A percentile compares a stretch with the other conserved stretches of the same genome.
phyloP scores from a whole-genome alignment of 2,113 vertebrate species.

The Muscicapa adusta region DNA sequence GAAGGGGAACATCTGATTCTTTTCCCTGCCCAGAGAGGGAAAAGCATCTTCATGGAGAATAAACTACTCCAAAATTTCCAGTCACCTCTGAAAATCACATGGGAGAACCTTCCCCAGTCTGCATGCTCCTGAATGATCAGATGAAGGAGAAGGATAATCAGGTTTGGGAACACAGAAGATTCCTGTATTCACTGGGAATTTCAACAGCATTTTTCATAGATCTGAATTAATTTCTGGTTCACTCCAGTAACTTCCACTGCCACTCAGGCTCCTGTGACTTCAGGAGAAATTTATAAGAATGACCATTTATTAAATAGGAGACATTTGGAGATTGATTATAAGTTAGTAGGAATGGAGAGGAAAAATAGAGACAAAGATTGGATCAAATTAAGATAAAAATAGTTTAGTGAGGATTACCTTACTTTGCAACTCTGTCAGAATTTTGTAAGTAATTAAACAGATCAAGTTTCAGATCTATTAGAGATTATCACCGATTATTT shows the following conservation, averaged over 20 bases:
- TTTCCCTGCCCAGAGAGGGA: accelerated
- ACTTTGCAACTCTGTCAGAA: neutral
- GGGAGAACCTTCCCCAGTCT: neutral
- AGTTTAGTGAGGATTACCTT: neutral
- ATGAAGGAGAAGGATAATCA: neutral
- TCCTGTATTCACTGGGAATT: neutral
- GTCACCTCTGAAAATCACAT: neutral
- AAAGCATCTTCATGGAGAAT: neutral
- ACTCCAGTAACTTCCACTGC: neutral
- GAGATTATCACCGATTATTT: neutral
- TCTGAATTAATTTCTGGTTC: neutral
- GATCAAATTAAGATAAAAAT: neutral
- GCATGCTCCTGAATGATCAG: neutral
- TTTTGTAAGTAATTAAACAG: neutral
- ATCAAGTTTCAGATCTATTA: neutral
- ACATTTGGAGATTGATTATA: neutral
- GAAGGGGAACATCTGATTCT: neutral
- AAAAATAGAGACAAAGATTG: neutral
- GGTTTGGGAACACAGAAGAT: neutral
- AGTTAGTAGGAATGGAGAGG: neutral
- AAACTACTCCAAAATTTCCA: neutral
- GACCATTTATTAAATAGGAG: neutral
- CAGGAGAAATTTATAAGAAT: neutral
- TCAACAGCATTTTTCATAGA: neutral
- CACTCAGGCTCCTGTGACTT: neutral